These are phyloP conservation scores for Axea sp. DNA, from an alignment of 2,888 invertebrate species.

Conservation along the genomic window DNA sequence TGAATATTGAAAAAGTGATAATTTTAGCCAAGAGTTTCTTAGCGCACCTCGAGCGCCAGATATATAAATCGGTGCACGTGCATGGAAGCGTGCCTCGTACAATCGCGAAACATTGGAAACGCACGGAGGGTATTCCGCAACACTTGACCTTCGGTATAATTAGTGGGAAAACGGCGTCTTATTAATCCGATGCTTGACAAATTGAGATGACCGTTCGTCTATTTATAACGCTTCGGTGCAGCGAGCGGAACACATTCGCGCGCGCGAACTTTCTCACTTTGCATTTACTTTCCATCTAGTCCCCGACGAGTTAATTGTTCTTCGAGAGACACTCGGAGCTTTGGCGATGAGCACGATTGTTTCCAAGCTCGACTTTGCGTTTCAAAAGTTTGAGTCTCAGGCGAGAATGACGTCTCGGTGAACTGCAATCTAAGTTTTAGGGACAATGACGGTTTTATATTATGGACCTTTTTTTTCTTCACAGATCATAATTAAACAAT, in stretches of 20 bases:
- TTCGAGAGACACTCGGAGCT: constrained; percentile 42
- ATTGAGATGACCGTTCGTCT: constrained; percentile 54
- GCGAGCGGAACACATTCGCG: background rate
- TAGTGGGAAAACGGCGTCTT: constrained; percentile 51
- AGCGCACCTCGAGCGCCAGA: constrained; percentile 9
- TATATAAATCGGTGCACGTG: constrained; percentile 44
- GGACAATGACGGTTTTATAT: constrained; percentile 18
- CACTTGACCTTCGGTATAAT: constrained; percentile 54
- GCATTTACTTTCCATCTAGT: constrained; percentile 49
- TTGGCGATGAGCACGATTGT: constrained; percentile 37
- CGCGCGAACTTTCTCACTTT: constrained; percentile 37
- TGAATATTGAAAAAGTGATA: constrained; percentile 49
- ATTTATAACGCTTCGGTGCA: constrained; percentile 42
- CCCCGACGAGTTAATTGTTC: constrained; percentile 49
- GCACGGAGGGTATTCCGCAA: constrained; percentile 34
- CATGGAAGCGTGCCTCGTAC: constrained; percentile 30
- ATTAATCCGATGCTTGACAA: constrained; percentile 55
- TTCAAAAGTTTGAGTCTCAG: constrained; percentile 13
- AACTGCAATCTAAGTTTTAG: constrained; percentile 17
- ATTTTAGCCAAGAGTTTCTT: constrained; percentile 40
- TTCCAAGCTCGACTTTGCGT: constrained; percentile 25
- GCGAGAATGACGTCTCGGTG: constrained; percentile 4
- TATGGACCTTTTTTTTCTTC: background rate
- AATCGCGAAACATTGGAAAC: constrained; percentile 48
- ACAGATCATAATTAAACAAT: no score